Evolutionary conservation across 2,888 invertebrate genomes (phyloP).

Genomic region (Caradrina kadenii): DNA sequence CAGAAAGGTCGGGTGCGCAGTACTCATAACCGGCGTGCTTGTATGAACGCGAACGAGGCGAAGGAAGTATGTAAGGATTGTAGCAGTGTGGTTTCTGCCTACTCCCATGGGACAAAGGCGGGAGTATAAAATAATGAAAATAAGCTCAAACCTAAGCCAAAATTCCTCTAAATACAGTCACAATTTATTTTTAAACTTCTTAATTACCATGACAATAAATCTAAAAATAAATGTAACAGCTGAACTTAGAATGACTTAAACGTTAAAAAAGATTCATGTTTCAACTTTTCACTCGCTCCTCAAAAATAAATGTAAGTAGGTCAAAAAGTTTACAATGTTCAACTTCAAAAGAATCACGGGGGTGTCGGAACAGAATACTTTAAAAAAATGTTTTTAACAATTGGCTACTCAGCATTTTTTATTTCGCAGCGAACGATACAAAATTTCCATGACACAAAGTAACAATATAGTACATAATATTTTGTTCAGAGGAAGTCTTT

Average conservation of each 20-base stretch:
- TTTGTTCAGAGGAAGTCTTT: constrained; percentile 80
- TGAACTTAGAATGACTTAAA: constrained; percentile 17
- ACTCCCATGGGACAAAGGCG: too few relatives aligned
- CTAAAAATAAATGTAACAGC: constrained; percentile 13
- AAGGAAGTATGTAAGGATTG: too few relatives aligned
- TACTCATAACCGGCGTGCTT: too few relatives aligned
- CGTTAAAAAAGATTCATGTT: constrained; percentile 39
- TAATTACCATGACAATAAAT: background rate
- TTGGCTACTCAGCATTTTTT: constrained; percentile 73
- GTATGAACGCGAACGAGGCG: too few relatives aligned
- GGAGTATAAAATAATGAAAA: too few relatives aligned
- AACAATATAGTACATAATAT: constrained; percentile 80
- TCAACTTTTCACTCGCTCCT: constrained; percentile 28
- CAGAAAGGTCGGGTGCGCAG: too few relatives aligned
- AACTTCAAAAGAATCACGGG: constrained; percentile 52
- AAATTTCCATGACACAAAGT: constrained; percentile 83
- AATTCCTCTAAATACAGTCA: background rate
- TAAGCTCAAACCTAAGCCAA: background rate
- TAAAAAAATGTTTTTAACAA: constrained; percentile 70
- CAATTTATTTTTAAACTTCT: constrained; percentile 3
- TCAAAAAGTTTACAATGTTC: constrained; percentile 39
- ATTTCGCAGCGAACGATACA: constrained; percentile 68
- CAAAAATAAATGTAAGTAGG: constrained; percentile 46
- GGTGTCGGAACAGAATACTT: constrained; percentile 56
- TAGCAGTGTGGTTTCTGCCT: too few relatives aligned